phyloP scores from a whole-genome alignment of 2,888 invertebrate species.

The Eupeodes latifasciatus region DNA sequence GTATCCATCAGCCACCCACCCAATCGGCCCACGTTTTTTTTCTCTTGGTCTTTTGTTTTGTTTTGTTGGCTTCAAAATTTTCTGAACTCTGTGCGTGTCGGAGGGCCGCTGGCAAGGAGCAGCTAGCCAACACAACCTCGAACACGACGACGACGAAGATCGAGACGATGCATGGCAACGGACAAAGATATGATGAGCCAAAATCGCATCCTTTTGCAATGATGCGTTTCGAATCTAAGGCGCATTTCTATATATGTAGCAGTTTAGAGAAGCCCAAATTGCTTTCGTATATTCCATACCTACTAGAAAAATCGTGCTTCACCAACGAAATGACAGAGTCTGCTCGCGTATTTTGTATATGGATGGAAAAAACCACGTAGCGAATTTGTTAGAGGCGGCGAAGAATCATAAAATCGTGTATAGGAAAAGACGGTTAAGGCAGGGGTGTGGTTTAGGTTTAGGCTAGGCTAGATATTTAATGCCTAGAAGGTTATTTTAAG shows the following conservation, averaged over 20 bases:
- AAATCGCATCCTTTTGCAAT: slow-evolving; percentile 63
- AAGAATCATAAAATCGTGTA: slow-evolving; percentile 6
- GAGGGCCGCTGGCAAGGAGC: slow-evolving; percentile 53
- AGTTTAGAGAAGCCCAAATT: slow-evolving; percentile 41
- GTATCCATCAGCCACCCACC: slow-evolving; percentile 63
- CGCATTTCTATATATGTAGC: neutral
- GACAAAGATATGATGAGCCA: slow-evolving; percentile 58
- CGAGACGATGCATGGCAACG: neutral
- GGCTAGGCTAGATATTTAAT: slow-evolving; percentile 33
- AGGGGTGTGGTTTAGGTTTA: slow-evolving; percentile 17
- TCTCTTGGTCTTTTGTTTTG: slow-evolving; percentile 3
- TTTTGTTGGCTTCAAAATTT: neutral
- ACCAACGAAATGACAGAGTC: slow-evolving; percentile 73
- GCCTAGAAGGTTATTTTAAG: slow-evolving; percentile 66
- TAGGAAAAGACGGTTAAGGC: slow-evolving; percentile 21
- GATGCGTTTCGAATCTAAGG: slow-evolving; percentile 74
- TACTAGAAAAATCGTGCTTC: slow-evolving; percentile 61
- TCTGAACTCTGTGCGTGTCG: slow-evolving; percentile 67
- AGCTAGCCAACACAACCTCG: neutral
- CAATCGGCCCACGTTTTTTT: slow-evolving; percentile 66
- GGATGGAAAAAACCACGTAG: slow-evolving; percentile 28
- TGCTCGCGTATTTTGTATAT: slow-evolving; percentile 46
- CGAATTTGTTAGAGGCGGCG: slow-evolving; percentile 39
- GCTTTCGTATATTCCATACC: slow-evolving; percentile 28
- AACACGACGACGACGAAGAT: neutral